Conservation (phyloP, 2,113 vertebrate genomes). For the Scopus umbretta region DNA sequence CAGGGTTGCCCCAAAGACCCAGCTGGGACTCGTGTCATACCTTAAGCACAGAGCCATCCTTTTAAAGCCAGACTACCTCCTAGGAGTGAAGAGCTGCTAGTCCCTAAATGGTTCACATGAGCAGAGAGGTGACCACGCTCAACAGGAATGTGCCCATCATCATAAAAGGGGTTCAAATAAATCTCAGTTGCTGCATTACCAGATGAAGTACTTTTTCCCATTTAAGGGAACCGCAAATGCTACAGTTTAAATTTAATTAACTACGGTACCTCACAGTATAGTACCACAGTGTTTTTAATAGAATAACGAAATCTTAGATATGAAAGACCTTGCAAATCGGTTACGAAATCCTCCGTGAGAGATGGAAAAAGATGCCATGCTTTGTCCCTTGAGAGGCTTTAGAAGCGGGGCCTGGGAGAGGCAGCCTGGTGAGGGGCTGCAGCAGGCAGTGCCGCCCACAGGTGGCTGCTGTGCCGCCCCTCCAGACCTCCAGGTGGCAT, state of each 20-base stretch:
- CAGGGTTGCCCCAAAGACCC: not conserved
- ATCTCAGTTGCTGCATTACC: not conserved
- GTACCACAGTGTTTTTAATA: not conserved
- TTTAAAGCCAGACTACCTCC: not conserved
- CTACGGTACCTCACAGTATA: not conserved
- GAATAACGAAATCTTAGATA: not conserved
- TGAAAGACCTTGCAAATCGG: not conserved
- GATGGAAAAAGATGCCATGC: not conserved
- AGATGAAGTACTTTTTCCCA: not conserved
- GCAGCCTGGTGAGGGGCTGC: not conserved
- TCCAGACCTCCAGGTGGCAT: slow-evolving; percentile 36
- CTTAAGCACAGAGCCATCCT: not conserved
- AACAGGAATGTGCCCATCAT: not conserved
- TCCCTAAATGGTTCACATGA: not conserved
- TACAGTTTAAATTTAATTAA: not conserved
- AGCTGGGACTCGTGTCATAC: not conserved
- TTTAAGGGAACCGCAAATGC: not conserved
- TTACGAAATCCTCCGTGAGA: not conserved
- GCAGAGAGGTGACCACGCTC: not conserved
- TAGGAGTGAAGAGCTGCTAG: not conserved
- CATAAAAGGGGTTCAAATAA: not conserved
- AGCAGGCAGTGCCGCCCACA: not conserved
- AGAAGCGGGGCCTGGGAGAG: not conserved
- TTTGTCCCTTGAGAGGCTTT: not conserved
- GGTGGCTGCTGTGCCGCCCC: not conserved